phyloP scores from a whole-genome alignment of 2,113 vertebrate species.

The Tricholaema leucomelas region DNA sequence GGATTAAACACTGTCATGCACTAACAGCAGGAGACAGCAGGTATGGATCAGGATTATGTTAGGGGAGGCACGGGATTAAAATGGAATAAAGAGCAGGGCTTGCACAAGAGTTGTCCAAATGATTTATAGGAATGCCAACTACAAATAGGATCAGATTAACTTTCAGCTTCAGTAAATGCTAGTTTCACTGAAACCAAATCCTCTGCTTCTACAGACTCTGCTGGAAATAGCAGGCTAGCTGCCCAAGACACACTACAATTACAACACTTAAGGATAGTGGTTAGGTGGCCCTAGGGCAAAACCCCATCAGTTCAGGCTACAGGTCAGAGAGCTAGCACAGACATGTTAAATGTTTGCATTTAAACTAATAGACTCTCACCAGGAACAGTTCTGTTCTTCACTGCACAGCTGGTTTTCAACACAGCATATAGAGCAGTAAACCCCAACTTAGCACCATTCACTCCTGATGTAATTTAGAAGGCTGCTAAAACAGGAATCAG shows the following conservation, averaged over 20 bases:
- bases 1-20: neutral
- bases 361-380: neutral
- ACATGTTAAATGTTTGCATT: neutral
- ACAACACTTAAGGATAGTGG: neutral
- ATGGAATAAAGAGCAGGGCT: neutral
- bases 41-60: neutral
- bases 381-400: neutral
- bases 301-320: neutral
- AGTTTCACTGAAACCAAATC: neutral
- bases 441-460: neutral
- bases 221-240: neutral
- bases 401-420: neutral
- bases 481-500: neutral
- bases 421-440: neutral
- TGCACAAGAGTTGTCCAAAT: neutral
- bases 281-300: neutral
- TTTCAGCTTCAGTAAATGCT: neutral
- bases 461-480: neutral
- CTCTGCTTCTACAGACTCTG: neutral
- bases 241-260: fast-evolving
- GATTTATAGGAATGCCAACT: neutral
- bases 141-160: slow-evolving; percentile 10
- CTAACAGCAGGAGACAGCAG: neutral
- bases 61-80: neutral
- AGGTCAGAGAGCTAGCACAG: neutral